These are phyloP conservation scores for Semotilus atromaculatus DNA, from an alignment of 2,797 vertebrate species.

Conservation along the genomic window DNA sequence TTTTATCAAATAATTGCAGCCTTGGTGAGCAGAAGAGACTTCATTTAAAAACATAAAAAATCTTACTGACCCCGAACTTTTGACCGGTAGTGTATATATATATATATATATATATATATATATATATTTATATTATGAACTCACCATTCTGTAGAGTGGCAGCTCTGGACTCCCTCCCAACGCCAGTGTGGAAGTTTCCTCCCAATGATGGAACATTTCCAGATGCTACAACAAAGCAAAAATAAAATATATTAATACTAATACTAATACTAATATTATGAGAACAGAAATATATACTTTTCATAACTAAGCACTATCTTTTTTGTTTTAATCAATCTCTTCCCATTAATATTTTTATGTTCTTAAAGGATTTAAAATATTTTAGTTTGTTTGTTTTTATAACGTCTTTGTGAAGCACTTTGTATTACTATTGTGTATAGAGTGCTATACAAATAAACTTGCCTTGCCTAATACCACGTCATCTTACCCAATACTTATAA, in stretches of 20 bases:
- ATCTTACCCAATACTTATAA: background rate
- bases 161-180: constrained; percentile 89
- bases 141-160: constrained; percentile 93
- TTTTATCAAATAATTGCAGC: too few relatives aligned
- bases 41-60: too few relatives aligned
- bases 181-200: constrained; percentile 80
- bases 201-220: constrained; percentile 84
- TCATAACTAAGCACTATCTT: background rate
- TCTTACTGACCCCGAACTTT: too few relatives aligned
- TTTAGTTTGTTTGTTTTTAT: background rate
- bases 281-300: background rate
- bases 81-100: too few relatives aligned
- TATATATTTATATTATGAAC: constrained; percentile 46
- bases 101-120: too few relatives aligned
- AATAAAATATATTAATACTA: background rate
- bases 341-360: background rate
- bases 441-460: background rate
- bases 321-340: too few relatives aligned
- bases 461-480: background rate
- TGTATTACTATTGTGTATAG: background rate
- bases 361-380: background rate
- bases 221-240: constrained; percentile 71
- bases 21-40: too few relatives aligned
- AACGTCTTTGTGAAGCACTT: background rate
- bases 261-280: background rate